Percentiles rank a stretch among this genome's conserved stretches.
These are phyloP conservation scores for Mormyrus lacerda DNA, from an alignment of 2,113 vertebrate species.

Conservation along the genomic window DNA sequence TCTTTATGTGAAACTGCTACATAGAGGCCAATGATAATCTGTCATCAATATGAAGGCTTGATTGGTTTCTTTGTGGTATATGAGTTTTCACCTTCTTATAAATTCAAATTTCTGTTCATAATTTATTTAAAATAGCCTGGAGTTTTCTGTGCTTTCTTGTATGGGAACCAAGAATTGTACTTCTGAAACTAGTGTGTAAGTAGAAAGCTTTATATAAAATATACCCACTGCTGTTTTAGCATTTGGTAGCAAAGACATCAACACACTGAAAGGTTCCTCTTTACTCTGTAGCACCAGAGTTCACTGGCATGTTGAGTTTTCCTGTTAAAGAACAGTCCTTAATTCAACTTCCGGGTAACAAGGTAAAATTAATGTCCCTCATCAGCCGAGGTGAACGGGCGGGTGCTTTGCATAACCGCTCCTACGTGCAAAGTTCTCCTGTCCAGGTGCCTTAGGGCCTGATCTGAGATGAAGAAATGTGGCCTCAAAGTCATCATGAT, in stretches of 20 bases:
- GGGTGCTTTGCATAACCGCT: not conserved
- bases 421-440: not conserved
- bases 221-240: not conserved
- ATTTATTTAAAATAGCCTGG: not conserved
- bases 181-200: not conserved
- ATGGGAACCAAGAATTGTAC: not conserved
- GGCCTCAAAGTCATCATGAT: not conserved
- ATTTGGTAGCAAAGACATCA: not conserved
- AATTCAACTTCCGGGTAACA: not conserved
- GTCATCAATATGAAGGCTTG: not conserved
- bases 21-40: not conserved
- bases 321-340: not conserved
- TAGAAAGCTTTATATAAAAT: not conserved
- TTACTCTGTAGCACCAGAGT: not conserved
- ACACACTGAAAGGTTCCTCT: not conserved
- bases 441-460: not conserved
- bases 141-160: not conserved
- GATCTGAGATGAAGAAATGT: not conserved
- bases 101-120: not conserved
- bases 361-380: not conserved
- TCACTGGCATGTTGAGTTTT: not conserved
- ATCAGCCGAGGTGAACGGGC: not conserved
- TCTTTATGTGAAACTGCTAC: not conserved
- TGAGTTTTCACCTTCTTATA: not conserved
- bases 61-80: not conserved